phyloP scores from a whole-genome alignment of 2,113 vertebrate species.

The Gavialis gangeticus region DNA sequence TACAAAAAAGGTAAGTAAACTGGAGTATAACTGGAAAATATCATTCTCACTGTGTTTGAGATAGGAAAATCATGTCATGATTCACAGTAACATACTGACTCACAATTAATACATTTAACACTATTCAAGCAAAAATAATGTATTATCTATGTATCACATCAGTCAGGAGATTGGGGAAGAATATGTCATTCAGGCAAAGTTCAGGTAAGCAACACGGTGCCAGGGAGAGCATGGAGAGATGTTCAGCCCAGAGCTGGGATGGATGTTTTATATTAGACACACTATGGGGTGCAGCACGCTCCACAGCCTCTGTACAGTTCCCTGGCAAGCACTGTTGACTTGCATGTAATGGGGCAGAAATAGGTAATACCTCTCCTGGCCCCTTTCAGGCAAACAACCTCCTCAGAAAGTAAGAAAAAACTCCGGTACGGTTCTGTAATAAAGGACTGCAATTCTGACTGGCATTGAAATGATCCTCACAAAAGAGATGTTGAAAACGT shows the following conservation, averaged over 20 bases:
- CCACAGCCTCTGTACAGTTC: constrained; percentile 4
- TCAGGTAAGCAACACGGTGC: background rate
- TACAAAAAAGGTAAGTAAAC: constrained; percentile 52
- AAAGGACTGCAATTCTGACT: too few relatives aligned
- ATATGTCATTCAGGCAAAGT: background rate
- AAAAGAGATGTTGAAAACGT: too few relatives aligned
- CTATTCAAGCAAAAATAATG: background rate
- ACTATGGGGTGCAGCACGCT: constrained; percentile 5
- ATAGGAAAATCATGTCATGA: constrained; percentile 61
- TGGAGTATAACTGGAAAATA: constrained; percentile 63
- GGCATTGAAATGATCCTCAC: too few relatives aligned
- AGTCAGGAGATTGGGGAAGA: background rate
- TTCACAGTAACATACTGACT: constrained; percentile 47
- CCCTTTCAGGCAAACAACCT: too few relatives aligned
- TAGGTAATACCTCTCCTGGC: too few relatives aligned
- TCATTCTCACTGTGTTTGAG: constrained; percentile 16
- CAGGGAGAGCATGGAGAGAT: background rate
- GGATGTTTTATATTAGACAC: background rate
- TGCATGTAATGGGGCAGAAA: too few relatives aligned
- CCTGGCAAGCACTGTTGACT: too few relatives aligned
- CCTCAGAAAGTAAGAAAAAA: too few relatives aligned
- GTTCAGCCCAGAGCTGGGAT: background rate
- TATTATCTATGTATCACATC: background rate
- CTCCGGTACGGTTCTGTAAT: too few relatives aligned
- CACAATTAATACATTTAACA: background rate